Evolutionary conservation across 2,113 vertebrate species (phyloP).

Genomic region (Aspidoscelis tigris): DNA sequence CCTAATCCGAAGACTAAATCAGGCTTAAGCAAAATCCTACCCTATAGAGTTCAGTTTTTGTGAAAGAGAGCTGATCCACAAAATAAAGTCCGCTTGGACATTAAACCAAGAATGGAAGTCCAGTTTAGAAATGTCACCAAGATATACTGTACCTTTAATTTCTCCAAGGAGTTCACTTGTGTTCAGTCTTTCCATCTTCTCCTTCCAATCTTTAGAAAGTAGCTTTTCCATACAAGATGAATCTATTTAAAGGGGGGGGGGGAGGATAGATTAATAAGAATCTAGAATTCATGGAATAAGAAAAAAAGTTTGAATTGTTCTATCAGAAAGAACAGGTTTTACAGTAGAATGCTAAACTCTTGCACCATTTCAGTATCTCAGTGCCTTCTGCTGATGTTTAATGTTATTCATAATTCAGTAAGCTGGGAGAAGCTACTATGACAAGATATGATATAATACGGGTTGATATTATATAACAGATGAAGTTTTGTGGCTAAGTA

Average conservation of each 20-base stretch:
- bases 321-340: constrained; percentile 11
- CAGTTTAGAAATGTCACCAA: constrained; percentile 31
- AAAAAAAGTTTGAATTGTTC: neutral
- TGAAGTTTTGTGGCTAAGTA: neutral
- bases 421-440: neutral
- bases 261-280: constrained; percentile 29
- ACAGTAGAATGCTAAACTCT: constrained; percentile 21
- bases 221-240: constrained; percentile 97
- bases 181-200: constrained; percentile 98
- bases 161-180: constrained; percentile 95
- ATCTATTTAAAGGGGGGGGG: constrained; percentile 75
- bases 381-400: neutral
- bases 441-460: constrained; percentile 2
- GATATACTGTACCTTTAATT: constrained; percentile 90
- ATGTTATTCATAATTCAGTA: neutral
- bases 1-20: neutral
- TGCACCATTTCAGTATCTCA: constrained; percentile 18
- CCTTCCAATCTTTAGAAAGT: constrained; percentile 99
- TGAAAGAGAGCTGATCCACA: neutral
- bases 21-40: neutral
- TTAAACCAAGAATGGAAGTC: neutral
- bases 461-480: constrained; percentile 4
- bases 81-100: constrained; percentile 13
- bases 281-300: constrained; percentile 9
- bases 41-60: neutral